Conservation (phyloP, 2,113 vertebrate species). For the Chaetops frenatus region DNA sequence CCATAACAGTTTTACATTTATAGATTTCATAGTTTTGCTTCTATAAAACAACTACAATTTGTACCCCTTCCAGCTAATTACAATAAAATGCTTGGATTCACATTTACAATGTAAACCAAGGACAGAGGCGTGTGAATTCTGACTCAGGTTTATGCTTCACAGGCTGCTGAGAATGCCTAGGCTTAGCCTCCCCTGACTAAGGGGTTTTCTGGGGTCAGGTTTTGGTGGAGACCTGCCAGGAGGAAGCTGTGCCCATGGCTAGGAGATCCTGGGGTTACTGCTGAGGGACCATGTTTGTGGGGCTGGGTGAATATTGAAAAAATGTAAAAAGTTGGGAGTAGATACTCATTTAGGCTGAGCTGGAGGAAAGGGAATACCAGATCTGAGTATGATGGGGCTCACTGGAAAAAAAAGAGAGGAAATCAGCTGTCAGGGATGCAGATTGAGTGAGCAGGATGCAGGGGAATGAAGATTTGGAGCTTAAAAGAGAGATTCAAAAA, state of each 20-base stretch:
- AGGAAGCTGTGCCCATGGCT: background rate
- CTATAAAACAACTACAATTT: conserved; percentile 56
- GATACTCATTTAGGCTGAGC: background rate
- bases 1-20: conserved; percentile 49
- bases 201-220: background rate
- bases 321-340: background rate
- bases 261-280: background rate
- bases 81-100: conserved; percentile 53
- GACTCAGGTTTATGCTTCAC: background rate
- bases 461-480: background rate
- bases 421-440: background rate
- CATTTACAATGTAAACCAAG: conserved; percentile 18
- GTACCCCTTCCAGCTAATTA: conserved; percentile 34
- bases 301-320: background rate
- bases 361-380: background rate
- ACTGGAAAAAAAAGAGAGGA: background rate
- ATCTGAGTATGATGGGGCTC: background rate
- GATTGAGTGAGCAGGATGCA: background rate
- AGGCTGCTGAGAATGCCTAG: background rate
- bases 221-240: background rate
- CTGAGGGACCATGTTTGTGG: background rate
- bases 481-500: background rate
- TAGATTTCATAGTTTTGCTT: conserved; percentile 57
- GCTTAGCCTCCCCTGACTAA: background rate
- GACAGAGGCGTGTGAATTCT: background rate